Evolutionary conservation across 2,888 invertebrate species (phyloP), one percentile per base, ranked within the genome.

Genomic region (Drosophila barbarae): DNA sequence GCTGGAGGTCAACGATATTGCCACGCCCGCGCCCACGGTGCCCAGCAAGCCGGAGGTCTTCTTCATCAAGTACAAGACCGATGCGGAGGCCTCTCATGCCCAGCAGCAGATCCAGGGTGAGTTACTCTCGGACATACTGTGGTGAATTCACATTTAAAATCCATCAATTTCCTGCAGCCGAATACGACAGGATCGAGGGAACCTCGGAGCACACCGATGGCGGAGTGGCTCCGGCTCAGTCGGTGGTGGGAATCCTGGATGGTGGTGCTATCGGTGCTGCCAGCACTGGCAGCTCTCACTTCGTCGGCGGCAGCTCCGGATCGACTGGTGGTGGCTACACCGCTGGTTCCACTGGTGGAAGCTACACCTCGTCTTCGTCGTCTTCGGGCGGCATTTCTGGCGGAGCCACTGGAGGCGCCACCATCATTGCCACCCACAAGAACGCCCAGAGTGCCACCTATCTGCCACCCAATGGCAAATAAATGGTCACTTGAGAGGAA

Each of bases 21-120:
- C 86, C 39, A 87, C 87, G 15, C 88, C 88, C 32, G 86, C 87
- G 23, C 89, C 88, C 50, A 86, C 86, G 0, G 79, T 86, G 71
- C 88, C 89, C 71, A 85, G 85, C 76, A 89, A 89, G 73, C 89
- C 89, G 0, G 89, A 89, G 63, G 87, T 89, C 30, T 88, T 87
- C 88, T 89, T 89, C 71, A 86, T 89, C 59, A 89, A 89, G 57
- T 89, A 89, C 79, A 88, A 87, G 68, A 89, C 88, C 36, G 87
- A 88, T 1, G 87, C 87, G 30, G 89, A 89, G 75, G 89, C 89
- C 3, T 71, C 72, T 13, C 87, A 87, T 69, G 89, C 88, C 39
- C 88, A 89, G 69, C 84, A 82, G 56, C 83, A 86, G 71, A 89
- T 89, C 70, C 88, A 89, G 79, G 87, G 88, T 88, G 55, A 74